These are phyloP conservation scores for Unio delphinus DNA, from an alignment of 2,888 invertebrate species.

Conservation along the genomic window DNA sequence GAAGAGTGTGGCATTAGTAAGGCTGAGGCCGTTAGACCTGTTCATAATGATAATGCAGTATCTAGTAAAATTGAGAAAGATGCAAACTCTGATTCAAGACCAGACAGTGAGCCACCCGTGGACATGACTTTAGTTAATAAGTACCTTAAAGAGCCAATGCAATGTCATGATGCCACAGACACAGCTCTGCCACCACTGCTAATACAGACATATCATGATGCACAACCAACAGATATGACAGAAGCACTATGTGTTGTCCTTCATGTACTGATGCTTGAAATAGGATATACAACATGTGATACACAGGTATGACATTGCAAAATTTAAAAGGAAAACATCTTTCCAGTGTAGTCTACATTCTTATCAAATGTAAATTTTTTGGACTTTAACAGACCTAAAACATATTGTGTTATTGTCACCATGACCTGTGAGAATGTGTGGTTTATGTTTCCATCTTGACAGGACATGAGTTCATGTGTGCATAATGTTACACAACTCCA, in stretches of 20 bases:
- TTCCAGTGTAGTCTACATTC: too few species aligned
- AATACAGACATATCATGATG: conserved; percentile 27
- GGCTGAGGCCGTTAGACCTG: background rate
- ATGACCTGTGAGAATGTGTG: too few species aligned
- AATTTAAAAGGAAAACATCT: too few species aligned
- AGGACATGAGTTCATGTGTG: conserved; percentile 3
- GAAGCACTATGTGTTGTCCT: conserved; percentile 48
- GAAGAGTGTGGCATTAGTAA: background rate
- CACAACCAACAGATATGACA: conserved; percentile 14
- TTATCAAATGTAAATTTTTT: too few species aligned
- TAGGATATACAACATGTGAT: conserved; percentile 30
- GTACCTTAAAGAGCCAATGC: conserved; percentile 49
- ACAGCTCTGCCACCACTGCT: conserved; percentile 42
- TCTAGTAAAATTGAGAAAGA: background rate
- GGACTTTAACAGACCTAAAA: too few species aligned
- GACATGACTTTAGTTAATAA: conserved; percentile 36
- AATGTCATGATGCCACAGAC: conserved; percentile 43
- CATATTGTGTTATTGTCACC: too few species aligned
- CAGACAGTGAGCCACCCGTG: conserved; percentile 8
- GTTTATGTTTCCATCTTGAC: too few species aligned
- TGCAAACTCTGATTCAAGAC: background rate
- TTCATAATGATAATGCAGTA: background rate
- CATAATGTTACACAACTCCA: conserved; percentile 29
- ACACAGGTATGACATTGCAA: too few species aligned
- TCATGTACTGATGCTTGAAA: conserved; percentile 55